These are phyloP conservation scores for Marisa cornuarietis DNA, from an alignment of 1,140 invertebrate genomes.

Conservation along the genomic window DNA sequence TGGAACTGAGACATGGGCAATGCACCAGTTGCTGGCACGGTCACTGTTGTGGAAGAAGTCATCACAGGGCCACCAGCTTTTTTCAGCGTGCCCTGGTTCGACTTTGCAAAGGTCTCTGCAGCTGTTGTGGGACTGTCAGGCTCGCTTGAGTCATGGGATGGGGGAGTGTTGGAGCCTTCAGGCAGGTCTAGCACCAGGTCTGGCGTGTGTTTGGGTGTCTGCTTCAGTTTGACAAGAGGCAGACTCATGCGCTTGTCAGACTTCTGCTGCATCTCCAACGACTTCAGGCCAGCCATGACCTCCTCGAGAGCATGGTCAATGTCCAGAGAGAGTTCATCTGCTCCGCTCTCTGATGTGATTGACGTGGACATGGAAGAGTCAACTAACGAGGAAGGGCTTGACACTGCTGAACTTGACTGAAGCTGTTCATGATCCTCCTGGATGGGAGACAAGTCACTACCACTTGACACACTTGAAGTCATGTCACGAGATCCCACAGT, in stretches of 20 bases:
- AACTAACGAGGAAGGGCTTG: slow-evolving; percentile 13
- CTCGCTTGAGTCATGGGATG: slow-evolving; percentile 46
- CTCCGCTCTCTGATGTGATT: slow-evolving; percentile 28
- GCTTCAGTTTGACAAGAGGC: slow-evolving; percentile 64
- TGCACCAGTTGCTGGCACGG: slow-evolving; percentile 10
- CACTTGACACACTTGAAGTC: slow-evolving; percentile 18
- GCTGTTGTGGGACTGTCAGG: slow-evolving; percentile 57
- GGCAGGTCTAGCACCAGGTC: slow-evolving; percentile 91
- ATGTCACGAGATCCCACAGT: slow-evolving; percentile 25
- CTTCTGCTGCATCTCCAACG: slow-evolving; percentile 58
- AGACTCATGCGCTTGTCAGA: slow-evolving; percentile 55
- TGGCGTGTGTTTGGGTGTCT: slow-evolving; percentile 75
- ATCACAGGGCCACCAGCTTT: slow-evolving; percentile 68
- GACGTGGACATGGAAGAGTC: slow-evolving; percentile 14
- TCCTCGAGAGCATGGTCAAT: slow-evolving; percentile 63
- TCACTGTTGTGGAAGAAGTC: slow-evolving; percentile 19
- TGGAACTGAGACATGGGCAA: slow-evolving; percentile 20
- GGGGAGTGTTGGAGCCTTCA: slow-evolving; percentile 39
- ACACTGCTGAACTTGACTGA: neutral
- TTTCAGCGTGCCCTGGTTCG: slow-evolving; percentile 83
- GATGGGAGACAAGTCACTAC: slow-evolving; percentile 23
- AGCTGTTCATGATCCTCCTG: slow-evolving; percentile 19
- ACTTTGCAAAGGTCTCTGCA: slow-evolving; percentile 62
- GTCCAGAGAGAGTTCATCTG: slow-evolving; percentile 59
- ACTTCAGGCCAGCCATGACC: slow-evolving; percentile 60